Conservation (phyloP, 2,113 vertebrate species). For the Irena cyanogastra region DNA sequence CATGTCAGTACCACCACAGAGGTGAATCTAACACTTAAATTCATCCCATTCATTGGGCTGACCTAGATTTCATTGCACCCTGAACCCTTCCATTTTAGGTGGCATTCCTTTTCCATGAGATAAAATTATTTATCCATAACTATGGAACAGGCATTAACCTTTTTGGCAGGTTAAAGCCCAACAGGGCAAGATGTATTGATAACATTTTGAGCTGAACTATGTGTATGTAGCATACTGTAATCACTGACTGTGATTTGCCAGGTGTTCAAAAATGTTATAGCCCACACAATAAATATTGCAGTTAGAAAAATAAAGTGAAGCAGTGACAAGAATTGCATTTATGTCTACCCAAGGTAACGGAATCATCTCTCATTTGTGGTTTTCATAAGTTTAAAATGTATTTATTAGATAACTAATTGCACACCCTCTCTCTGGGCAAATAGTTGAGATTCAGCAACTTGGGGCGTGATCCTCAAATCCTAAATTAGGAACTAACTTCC, state of each 20-base stretch:
- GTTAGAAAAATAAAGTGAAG: neutral
- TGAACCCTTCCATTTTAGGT: neutral
- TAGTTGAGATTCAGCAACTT: neutral
- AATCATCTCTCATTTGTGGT: neutral
- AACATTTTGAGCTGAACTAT: neutral
- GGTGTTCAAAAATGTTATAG: neutral
- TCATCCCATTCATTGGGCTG: neutral
- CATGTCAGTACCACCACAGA: neutral
- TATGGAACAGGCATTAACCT: neutral
- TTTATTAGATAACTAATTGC: neutral
- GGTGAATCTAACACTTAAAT: neutral
- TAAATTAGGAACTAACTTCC: neutral
- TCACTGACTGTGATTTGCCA: neutral
- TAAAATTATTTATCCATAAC: neutral
- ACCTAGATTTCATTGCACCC: neutral
- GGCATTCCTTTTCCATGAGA: neutral
- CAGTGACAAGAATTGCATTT: neutral
- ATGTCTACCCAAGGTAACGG: neutral
- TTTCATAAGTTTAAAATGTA: neutral
- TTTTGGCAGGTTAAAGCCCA: neutral
- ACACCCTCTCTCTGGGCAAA: neutral
- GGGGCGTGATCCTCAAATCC: neutral
- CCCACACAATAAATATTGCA: neutral
- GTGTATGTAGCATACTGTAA: neutral
- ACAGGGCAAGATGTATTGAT: neutral